These are phyloP conservation scores for Cacoxenus indagator DNA, from an alignment of 2,888 invertebrate species.

Conservation along the genomic window DNA sequence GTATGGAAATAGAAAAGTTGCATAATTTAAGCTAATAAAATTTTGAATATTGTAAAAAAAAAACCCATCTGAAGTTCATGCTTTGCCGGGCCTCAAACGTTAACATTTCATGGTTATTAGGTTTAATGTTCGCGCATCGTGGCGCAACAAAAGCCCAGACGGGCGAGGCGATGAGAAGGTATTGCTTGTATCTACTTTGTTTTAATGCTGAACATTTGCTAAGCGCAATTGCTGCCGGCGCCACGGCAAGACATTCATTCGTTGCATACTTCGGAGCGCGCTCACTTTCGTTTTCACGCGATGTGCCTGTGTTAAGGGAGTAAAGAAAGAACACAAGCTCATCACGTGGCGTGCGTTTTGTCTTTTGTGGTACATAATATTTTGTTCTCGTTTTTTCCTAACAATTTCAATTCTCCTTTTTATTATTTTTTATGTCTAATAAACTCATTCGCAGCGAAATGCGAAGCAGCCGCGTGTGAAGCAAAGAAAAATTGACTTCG, in stretches of 20 bases:
- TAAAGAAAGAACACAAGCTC: constrained; percentile 22
- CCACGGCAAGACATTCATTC: constrained; percentile 43
- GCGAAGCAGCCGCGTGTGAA: neutral
- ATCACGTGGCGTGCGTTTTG: neutral
- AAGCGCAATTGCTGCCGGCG: constrained; percentile 58
- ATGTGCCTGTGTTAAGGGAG: constrained; percentile 27
- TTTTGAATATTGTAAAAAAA: constrained; percentile 36
- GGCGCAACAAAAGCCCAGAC: neutral
- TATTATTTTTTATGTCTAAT: neutral
- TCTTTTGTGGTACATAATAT: neutral
- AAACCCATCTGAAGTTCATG: neutral
- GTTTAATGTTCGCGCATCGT: constrained; percentile 57
- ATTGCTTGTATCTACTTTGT: constrained; percentile 8
- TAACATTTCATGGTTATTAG: constrained; percentile 65
- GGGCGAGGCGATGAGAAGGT: neutral
- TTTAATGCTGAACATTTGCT: constrained; percentile 26
- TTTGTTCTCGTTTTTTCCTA: neutral
- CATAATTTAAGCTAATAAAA: constrained; percentile 64
- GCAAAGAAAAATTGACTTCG: constrained; percentile 33
- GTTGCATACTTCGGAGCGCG: constrained; percentile 36
- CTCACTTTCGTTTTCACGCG: constrained; percentile 38
- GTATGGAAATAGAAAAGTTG: constrained; percentile 62
- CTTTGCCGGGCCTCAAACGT: constrained; percentile 17
- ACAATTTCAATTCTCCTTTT: neutral
- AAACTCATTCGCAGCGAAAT: neutral